Evolutionary conservation across 1,140 invertebrate genomes (phyloP).

Genomic region (Leptinotarsa undecemlineata): DNA sequence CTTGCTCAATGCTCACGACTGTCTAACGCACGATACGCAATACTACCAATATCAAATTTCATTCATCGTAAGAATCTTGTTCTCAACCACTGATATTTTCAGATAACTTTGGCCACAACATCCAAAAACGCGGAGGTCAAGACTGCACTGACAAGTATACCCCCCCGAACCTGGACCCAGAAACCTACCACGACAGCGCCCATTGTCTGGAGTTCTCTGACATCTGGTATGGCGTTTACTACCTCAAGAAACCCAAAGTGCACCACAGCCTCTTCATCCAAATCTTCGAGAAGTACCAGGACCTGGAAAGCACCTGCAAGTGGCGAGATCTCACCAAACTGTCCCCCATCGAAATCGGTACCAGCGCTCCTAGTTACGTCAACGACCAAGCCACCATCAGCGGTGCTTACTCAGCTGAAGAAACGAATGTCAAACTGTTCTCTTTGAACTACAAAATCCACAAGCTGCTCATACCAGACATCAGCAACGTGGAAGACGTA

Average conservation of each 20-base stretch:
- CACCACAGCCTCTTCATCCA: constrained; percentile 55
- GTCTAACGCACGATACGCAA: too few relatives aligned
- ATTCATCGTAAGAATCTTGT: too few relatives aligned
- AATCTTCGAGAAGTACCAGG: constrained; percentile 55
- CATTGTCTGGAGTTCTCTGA: constrained; percentile 61
- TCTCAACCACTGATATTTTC: not conserved
- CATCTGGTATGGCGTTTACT: constrained; percentile 59
- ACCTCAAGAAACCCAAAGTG: constrained; percentile 52
- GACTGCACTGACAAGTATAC: constrained; percentile 54
- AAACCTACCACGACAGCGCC: constrained; percentile 57
- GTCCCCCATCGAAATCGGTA: constrained; percentile 41
- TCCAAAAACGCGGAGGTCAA: constrained; percentile 55
- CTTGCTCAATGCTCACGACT: too few relatives aligned
- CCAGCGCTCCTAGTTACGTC: constrained; percentile 29
- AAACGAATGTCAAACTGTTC: constrained; percentile 25
- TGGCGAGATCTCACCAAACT: constrained; percentile 56
- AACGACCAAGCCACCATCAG: constrained; percentile 35
- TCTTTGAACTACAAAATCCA: constrained; percentile 35
- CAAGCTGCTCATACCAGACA: constrained; percentile 40
- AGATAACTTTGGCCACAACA: not conserved
- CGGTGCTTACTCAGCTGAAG: constrained; percentile 30
- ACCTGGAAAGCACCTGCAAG: constrained; percentile 42
- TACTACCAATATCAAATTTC: too few relatives aligned
- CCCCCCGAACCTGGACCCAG: constrained; percentile 52
- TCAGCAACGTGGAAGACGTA: constrained; percentile 23